Evolutionary conservation across 2,113 vertebrate species (phyloP).

Genomic region (Chaetops frenatus): DNA sequence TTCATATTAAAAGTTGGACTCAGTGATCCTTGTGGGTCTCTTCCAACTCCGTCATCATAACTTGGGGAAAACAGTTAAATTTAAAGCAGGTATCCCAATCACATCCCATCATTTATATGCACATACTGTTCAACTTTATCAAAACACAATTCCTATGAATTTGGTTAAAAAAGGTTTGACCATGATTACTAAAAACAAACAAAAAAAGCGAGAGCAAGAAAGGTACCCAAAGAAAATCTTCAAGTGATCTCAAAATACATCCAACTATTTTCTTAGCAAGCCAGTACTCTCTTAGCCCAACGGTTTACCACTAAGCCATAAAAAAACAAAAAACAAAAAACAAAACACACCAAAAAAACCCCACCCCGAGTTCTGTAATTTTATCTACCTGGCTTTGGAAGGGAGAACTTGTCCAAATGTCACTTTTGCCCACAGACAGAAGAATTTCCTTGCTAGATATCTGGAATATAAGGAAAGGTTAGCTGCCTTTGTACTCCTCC

Average conservation of each 20-base stretch:
- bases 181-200: not conserved
- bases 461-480: conserved; percentile 64
- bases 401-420: conserved; percentile 85
- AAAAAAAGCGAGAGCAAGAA: not conserved
- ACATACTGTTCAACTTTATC: not conserved
- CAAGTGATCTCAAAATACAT: not conserved
- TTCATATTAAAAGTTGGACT: not conserved
- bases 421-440: conserved; percentile 81
- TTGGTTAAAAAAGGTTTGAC: not conserved
- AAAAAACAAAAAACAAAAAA: too few species aligned
- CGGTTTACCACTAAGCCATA: not conserved
- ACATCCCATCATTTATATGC: not conserved
- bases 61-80: not conserved
- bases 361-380: not conserved
- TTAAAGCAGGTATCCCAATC: not conserved
- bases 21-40: not conserved
- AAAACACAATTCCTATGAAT: not conserved
- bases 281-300: not conserved
- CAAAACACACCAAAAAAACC: not conserved
- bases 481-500: not conserved
- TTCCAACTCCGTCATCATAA: not conserved
- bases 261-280: not conserved
- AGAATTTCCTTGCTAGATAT: conserved; percentile 84
- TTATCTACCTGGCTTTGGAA: conserved; percentile 80
- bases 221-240: not conserved